Evolutionary conservation across 2,113 vertebrate species (phyloP).

Genomic region (Cebidichthys violaceus): DNA sequence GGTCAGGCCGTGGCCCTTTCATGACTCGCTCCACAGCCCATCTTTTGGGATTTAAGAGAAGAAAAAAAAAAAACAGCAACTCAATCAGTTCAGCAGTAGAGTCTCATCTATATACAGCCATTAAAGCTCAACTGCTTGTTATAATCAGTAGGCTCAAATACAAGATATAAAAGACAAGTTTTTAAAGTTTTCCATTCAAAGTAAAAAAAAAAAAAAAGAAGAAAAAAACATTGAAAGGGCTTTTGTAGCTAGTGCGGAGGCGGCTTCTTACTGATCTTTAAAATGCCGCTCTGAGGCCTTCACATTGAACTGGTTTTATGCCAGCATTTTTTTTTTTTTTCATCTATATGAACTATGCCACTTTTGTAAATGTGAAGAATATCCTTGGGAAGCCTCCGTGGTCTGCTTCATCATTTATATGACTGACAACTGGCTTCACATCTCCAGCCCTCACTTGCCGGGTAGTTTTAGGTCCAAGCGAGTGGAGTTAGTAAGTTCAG

Average conservation of each 20-base stretch:
- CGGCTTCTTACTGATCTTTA: constrained; percentile 26
- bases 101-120: constrained; percentile 20
- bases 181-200: constrained; percentile 26
- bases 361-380: background rate
- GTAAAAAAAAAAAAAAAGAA: background rate
- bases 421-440: constrained; percentile 1
- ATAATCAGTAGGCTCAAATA: background rate
- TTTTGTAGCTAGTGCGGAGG: constrained; percentile 17
- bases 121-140: background rate
- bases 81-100: constrained; percentile 22
- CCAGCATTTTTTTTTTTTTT: background rate
- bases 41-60: too few relatives aligned
- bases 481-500: background rate
- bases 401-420: constrained; percentile 11
- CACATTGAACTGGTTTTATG: background rate
- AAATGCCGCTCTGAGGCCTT: constrained; percentile 4
- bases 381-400: background rate
- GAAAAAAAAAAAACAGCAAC: too few relatives aligned
- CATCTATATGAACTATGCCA: background rate
- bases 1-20: constrained; percentile 47
- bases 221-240: background rate
- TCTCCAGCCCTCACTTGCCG: background rate
- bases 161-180: background rate
- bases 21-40: constrained; percentile 38
- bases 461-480: background rate